Evolutionary conservation across 2,797 vertebrate species (phyloP), one percentile per base, ranked within the genome.

Genomic region (Huso huso): DNA sequence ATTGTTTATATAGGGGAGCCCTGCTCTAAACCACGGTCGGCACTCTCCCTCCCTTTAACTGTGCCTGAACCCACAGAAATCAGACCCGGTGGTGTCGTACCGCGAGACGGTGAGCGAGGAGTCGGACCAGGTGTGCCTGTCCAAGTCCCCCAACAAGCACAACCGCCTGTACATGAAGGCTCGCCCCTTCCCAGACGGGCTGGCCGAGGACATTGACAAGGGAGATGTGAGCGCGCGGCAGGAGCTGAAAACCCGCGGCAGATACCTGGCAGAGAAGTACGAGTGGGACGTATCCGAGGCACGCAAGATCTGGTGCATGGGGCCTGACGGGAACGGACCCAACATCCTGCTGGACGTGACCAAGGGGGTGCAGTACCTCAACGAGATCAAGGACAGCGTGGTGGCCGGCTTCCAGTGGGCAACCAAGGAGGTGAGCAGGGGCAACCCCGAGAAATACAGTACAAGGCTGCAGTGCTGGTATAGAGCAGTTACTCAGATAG

Each of bases 331-430:
- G 6, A 72, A 55, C 0, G 52, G 76, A 23, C 76, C 76, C 66
- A 70, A 71, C 64, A 70, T 75, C 49, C 69, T 77, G 49, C 71
- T 9, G 55, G 76, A 78, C 51, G 58, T 77, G 57, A 79, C 51
- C 0, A 82, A 77, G 64, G 72, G 79, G 12, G 72, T 84, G 49
- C 76, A 77, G 57, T 81, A 78, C 60, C 72, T 73, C 64, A 76
- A 73, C 59, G 71, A 80, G 72, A 78, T 76, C 49, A 77, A 78
- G 70, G 78, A 76, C 68, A 77, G 71, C 12, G 77, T 73, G 3
- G 69, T 77, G 52, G 73, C 73, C 37, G 74, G 73, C 49, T 82
- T 83, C 65, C 77, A 83, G 66, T 77, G 75, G 78, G 74, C 71
- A 57, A 81, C 63, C 0, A 78, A 84, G 62, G 78, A 83, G 71